phyloP scores from a whole-genome alignment of 1,140 invertebrate species.

The Stegodyphus dumicola region DNA sequence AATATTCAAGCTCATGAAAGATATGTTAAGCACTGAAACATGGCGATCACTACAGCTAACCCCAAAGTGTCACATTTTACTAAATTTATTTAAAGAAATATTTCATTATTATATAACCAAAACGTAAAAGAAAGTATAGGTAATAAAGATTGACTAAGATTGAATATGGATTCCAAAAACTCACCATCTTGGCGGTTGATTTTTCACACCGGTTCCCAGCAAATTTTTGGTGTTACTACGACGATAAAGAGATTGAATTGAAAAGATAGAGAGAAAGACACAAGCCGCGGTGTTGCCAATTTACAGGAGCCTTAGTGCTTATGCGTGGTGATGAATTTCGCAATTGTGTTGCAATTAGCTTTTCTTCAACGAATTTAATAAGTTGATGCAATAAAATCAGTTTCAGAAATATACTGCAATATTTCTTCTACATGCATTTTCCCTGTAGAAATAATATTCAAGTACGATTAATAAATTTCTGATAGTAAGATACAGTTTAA shows the following conservation, averaged over 20 bases:
- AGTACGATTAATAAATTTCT: too few species aligned
- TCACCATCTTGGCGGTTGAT: constrained; percentile 31
- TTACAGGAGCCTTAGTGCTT: too few species aligned
- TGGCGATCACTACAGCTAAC: not conserved
- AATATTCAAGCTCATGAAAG: not conserved
- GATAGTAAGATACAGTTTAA: too few species aligned
- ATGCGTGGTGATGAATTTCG: too few species aligned
- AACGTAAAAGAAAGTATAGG: not conserved
- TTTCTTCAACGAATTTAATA: too few species aligned
- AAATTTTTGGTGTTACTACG: not conserved
- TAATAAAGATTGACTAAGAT: constrained; percentile 24
- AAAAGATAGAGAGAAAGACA: not conserved
- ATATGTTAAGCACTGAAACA: not conserved
- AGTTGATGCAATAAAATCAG: too few species aligned
- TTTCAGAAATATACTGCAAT: too few species aligned
- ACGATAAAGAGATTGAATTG: not conserved
- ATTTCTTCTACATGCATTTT: too few species aligned
- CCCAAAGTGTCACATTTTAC: not conserved
- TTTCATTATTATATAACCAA: not conserved
- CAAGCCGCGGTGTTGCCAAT: not conserved
- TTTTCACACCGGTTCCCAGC: not conserved
- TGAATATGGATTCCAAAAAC: constrained; percentile 14
- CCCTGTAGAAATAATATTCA: too few species aligned
- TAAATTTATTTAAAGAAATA: not conserved
- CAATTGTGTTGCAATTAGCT: too few species aligned